Evolutionary conservation across 2,113 vertebrate species (phyloP), one percentile per base, ranked within the genome.

Genomic region (Epinephelus fuscoguttatus): DNA sequence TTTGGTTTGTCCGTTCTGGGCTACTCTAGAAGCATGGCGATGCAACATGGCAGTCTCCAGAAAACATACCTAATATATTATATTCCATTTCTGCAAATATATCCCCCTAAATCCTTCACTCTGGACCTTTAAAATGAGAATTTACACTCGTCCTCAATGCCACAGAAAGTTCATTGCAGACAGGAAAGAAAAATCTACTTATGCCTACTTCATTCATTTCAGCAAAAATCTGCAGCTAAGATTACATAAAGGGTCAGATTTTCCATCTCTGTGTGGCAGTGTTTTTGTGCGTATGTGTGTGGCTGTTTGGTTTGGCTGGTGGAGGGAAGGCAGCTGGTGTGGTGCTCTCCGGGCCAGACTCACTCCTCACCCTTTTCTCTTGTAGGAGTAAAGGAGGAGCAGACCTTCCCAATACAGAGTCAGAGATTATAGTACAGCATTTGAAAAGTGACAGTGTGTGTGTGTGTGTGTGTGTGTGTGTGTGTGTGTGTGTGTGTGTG

Each of bases 221-320:
- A 70, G 47, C 0, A 18, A 67, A 50, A 78, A 77, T 40, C 82
- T 80, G 62, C 61, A 84, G 83, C 78, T 92, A 76, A 77, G 76
- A 86, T 90, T 88, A 76, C 82, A 81, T 72, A n/a, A 80, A 74
- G 64, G 68, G 45, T 91, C 91, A 93, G 75, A 92, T 82, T 92
- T 93, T 92, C 90, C 89, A 70, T 80, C 80, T 77, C 81, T 83
- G 73, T 89, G 84, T 90, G 87, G 84, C 73, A 70, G 68, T 59
- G 74, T 74, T 75, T 90, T 56, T 86, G 70, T 89, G 85, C 63
- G 67, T 79, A 72, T 87, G 72, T 86, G 84, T 88, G 90, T 79
- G 89, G 78, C 86, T 90, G 88, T 91, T 92, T 89, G 91, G 88
- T 86, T 93, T 94, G 93, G 92, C 92, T 63, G 80, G 59, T 49